Base-by-base conservation (phyloP, 2,888 invertebrate genomes). In the Fabriciana adippe region DNA sequence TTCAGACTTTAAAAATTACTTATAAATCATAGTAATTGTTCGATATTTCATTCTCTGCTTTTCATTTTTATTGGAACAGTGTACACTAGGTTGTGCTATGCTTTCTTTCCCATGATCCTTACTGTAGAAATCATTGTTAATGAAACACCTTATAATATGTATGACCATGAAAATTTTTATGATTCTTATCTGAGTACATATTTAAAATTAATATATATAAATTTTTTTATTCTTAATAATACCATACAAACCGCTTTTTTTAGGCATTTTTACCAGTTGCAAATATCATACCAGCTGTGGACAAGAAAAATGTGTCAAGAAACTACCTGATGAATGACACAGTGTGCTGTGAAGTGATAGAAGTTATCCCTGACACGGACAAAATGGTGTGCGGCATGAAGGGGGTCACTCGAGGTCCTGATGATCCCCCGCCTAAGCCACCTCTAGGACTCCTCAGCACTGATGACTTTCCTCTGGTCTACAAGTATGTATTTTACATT, bases 371-470 rank as follows among this genome's bases (percentile, higher is more conserved):
- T 57, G 97, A 97, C 86, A 95, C 96, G 65, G 97, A 97, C 92
- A 97, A 97, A 93, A 95, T 97, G 93, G 95, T 96, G 78, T 95
- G 96, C 86, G 97, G 97, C 86, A 97, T 97, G 96, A 96, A 97
- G 89, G 96, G 96, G 72, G 93, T 95, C 76, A 94, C 96, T 76
- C 93, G 95, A 79, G 93, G 94, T 72, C 93, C 95, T 31, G 94
- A 95, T 79, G 95, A 95, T 81, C 95, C 96, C 68, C 94, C 94
- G 75, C 94, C 95, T 78, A 95, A 95, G 86, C 94, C 96, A 72
- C 94, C 96, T 72, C 94, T 97, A 74, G 98, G 98, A 75, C 94
- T 97, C 69, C 96, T 98, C 84, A 95, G 95, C 92, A 94, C 95
- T 26, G 96, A 96, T 74, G 96, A 97, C 91, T 95, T 97, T 83